Percentiles rank a stretch among this genome's conserved stretches.
phyloP scores from a whole-genome alignment of 2,797 vertebrate species.

The Eupleurogrammus muticus region DNA sequence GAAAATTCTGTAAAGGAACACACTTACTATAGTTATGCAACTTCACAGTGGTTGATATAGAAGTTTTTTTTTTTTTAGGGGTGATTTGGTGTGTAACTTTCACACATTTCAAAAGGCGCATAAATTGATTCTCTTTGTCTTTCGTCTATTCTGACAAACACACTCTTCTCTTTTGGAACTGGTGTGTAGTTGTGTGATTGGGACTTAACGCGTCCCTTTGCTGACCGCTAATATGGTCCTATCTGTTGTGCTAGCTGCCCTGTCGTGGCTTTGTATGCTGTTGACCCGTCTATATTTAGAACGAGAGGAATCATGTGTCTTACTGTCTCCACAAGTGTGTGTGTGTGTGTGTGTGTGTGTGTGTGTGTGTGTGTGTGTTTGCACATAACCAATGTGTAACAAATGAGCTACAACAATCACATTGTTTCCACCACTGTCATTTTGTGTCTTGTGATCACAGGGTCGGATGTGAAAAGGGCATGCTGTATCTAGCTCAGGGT shows the following conservation, averaged over 20 bases:
- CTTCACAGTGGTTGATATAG: conserved; percentile 6
- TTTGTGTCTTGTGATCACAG: conserved; percentile 61
- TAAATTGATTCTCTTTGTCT: neutral
- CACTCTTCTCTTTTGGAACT: neutral
- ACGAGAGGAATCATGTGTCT: conserved; percentile 78
- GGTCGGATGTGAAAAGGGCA: conserved; percentile 38
- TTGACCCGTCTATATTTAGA: conserved; percentile 81
- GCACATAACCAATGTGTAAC: conserved; percentile 52
- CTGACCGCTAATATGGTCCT: conserved; percentile 71
- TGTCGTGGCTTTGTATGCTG: conserved; percentile 74
- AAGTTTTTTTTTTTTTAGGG: neutral
- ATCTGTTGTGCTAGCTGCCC: conserved; percentile 71
- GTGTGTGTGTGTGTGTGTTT: conserved; percentile 50
- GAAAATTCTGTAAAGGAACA: neutral
- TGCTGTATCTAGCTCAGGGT: conserved; percentile 34
- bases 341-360: conserved; percentile 25
- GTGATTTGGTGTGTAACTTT: neutral
- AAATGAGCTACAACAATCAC: conserved; percentile 64
- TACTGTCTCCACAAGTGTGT: conserved; percentile 54
- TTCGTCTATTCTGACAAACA: neutral
- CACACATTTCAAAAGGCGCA: conserved; percentile 3
- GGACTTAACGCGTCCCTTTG: conserved; percentile 33
- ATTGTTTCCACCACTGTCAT: conserved; percentile 63
- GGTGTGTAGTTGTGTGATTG: conserved; percentile 26
- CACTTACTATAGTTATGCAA: conserved; percentile 6